Evolutionary conservation across 2,888 invertebrate species (phyloP), one percentile per base, ranked within the genome.

Genomic region (Mythimna impura): DNA sequence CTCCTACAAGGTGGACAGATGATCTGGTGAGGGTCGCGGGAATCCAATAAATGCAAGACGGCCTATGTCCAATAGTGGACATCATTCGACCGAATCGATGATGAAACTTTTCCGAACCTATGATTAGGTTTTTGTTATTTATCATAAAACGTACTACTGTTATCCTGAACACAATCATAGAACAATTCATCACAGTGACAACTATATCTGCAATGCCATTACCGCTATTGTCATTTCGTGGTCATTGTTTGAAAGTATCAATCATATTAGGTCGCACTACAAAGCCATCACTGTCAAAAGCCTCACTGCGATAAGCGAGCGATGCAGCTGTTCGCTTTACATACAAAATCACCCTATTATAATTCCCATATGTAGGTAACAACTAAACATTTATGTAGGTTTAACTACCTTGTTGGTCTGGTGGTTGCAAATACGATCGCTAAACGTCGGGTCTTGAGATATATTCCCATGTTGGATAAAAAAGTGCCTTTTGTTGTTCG

Each of bases 271-370:
- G 66, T 68, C 60, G 40, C 8, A 47, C 52, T 86, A 85, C 70
- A 81, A 78, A 77, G 75, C 76, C 82, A 82, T 91, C 88, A 87
- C 89, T 91, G 91, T 91, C 91, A 90, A 89, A 90, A 88, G 80
- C 78, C 80, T 81, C 73, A 74, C 72, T 65, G 79, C 88, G 91
- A 91, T 91, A 91, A 91, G 89, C 91, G 83, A 74, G 83, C 84
- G 71, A 87, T 90, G 89, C 89, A 92, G 88, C 89, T 89, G 87
- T 85, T 86, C 86, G 73, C 78, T 89, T 88, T 87, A 87, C 87
- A 89, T 88, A 85, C 84, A 83, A 83, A 89, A 87, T 84, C 73
- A 82, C 81, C 77, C 68, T 60, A 78, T 75, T 75, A 86, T 84
- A 84, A 87, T 76, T 81, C 25, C 55, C 7, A 70, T 73, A 70